Evolutionary conservation across 2,888 invertebrate species (phyloP).

Genomic region (Patella ulyssiponensis): DNA sequence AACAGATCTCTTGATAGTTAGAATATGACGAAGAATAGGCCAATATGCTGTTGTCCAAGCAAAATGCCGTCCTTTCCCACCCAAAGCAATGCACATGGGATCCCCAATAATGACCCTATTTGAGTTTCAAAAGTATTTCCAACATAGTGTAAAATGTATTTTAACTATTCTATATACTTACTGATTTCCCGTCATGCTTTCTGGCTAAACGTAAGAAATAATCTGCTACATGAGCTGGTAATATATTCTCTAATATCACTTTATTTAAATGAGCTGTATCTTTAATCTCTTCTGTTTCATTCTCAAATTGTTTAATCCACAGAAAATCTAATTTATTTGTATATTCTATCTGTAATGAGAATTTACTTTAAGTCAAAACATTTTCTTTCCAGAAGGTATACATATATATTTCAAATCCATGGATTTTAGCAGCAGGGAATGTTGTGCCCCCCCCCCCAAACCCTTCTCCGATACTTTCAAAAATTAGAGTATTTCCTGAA

Average conservation of each 20-base stretch:
- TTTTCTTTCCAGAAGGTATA: background rate
- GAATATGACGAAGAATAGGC: no score
- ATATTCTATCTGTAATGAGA: constrained; percentile 84
- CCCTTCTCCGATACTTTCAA: no score
- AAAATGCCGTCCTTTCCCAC: no score
- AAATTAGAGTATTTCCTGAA: no score
- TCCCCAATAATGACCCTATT: no score
- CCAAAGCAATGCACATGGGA: no score
- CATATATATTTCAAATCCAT: background rate
- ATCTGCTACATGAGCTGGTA: constrained; percentile 95
- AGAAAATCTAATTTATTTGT: constrained; percentile 92
- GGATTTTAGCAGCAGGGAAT: no score
- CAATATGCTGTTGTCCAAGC: no score
- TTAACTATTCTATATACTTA: background rate
- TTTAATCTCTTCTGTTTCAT: constrained; percentile 87
- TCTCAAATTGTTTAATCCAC: constrained; percentile 91
- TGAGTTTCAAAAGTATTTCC: no score
- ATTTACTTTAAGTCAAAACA: background rate
- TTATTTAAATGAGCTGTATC: constrained; percentile 89
- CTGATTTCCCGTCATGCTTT: constrained; percentile 32
- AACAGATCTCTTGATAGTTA: no score
- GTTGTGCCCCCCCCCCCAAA: no score
- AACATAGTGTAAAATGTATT: no score
- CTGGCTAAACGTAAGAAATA: constrained; percentile 86
- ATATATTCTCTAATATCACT: constrained; percentile 94